phyloP scores from a whole-genome alignment of 1,140 invertebrate species.

The Drosophila pallidifrons region DNA sequence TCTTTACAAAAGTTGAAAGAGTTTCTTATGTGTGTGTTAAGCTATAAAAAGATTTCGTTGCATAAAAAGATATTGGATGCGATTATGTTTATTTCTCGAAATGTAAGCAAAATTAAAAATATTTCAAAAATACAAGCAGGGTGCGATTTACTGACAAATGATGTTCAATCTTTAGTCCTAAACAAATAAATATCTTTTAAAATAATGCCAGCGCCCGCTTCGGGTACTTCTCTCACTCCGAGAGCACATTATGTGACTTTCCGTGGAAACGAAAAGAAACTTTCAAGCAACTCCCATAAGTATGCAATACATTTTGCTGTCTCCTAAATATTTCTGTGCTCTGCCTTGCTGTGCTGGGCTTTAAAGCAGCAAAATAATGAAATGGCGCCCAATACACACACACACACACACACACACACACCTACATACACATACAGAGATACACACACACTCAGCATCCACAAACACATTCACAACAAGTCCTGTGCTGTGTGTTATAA shows the following conservation, averaged over 20 bases:
- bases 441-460: constrained; percentile 33
- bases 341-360: background rate
- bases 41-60: background rate
- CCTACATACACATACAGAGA: constrained; percentile 8
- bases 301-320: constrained; percentile 65
- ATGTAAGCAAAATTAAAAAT: constrained; percentile 30
- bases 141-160: constrained; percentile 36
- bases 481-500: constrained; percentile 53
- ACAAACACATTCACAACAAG: constrained; percentile 5
- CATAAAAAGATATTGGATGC: constrained; percentile 5
- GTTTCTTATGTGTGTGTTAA: background rate
- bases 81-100: constrained; percentile 23
- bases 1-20: background rate
- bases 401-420: background rate
- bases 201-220: background rate
- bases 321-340: constrained; percentile 25
- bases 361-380: constrained; percentile 63
- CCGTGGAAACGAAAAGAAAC: constrained; percentile 30
- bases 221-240: background rate
- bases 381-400: constrained; percentile 46
- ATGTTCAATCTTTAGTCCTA: constrained; percentile 33
- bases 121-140: constrained; percentile 15
- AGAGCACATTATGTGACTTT: constrained; percentile 39
- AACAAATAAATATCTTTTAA: constrained; percentile 37
- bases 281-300: constrained; percentile 56